These are phyloP conservation scores for Pachycephala philippinensis DNA, from an alignment of 2,113 vertebrate species.

Conservation along the genomic window DNA sequence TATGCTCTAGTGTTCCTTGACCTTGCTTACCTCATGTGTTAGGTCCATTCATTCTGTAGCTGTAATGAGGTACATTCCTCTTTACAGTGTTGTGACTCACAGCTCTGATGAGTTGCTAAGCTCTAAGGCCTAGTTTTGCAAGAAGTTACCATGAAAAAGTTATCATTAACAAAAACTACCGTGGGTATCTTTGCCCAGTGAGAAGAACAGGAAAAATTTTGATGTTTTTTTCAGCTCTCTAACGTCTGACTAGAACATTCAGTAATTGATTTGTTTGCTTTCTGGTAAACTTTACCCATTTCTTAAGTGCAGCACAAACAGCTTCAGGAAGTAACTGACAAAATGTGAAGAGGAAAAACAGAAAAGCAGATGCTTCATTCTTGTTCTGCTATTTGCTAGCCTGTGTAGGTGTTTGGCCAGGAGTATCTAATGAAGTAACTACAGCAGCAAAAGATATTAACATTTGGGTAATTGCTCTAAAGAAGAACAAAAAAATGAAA, in stretches of 20 bases:
- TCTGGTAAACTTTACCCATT: not conserved
- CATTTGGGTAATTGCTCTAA: not conserved
- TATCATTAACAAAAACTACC: not conserved
- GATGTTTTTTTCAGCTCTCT: not conserved
- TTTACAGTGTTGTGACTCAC: not conserved
- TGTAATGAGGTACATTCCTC: not conserved
- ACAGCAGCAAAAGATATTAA: constrained; percentile 11
- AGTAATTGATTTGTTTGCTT: not conserved
- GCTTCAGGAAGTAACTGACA: constrained; percentile 2
- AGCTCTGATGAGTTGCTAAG: not conserved
- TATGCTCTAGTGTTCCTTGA: not conserved
- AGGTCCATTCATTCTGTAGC: not conserved
- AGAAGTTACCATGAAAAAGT: not conserved
- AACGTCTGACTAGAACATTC: not conserved
- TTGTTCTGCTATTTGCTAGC: constrained; percentile 17
- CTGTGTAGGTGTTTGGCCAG: constrained; percentile 38
- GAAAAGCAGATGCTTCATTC: constrained; percentile 27
- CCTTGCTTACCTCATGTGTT: not conserved
- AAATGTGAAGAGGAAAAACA: not conserved
- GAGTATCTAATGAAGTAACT: not conserved
- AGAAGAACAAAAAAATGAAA: not conserved
- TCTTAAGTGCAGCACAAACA: not conserved
- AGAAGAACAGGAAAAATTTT: not conserved
- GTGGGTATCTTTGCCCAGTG: not conserved
- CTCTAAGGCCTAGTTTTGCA: not conserved